Percentiles rank a stretch among this genome's conserved stretches.
Evolutionary conservation across 2,888 invertebrate species (phyloP).

Genomic region (Rosalia funebris): DNA sequence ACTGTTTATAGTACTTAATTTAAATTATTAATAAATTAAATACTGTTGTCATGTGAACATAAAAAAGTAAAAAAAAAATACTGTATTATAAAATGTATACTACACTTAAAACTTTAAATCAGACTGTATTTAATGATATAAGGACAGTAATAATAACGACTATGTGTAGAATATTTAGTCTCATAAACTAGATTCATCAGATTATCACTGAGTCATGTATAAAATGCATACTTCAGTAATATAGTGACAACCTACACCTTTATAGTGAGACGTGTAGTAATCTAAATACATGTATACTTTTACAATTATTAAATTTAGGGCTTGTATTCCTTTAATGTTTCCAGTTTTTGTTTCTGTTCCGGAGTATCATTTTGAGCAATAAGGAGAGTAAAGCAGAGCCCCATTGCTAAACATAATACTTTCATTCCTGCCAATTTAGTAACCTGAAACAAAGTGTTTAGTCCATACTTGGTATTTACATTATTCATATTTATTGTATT

Average conservation of each 20-base stretch:
- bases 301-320: constrained; percentile 44
- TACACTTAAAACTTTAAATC: constrained; percentile 13
- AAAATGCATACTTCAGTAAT: constrained; percentile 8
- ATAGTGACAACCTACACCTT: constrained; percentile 11
- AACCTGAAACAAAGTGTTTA: constrained; percentile 54
- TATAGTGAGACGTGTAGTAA: constrained; percentile 12
- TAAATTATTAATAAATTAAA: constrained; percentile 24
- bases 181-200: not conserved
- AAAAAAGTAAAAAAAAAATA: constrained; percentile 19
- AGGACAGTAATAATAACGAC: constrained; percentile 5
- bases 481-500: too few relatives aligned
- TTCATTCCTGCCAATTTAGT: constrained; percentile 78
- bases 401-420: constrained; percentile 83
- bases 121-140: not conserved
- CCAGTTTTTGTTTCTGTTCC: constrained; percentile 71
- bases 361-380: constrained; percentile 73
- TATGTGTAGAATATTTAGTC: constrained; percentile 14
- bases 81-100: constrained; percentile 22
- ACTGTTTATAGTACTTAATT: not conserved
- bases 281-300: constrained; percentile 22
- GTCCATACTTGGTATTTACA: too few relatives aligned
- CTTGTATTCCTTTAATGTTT: constrained; percentile 68
- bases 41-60: constrained; percentile 13
- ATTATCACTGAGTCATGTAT: not conserved
- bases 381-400: constrained; percentile 84